These are phyloP conservation scores for Nebria salina DNA, from an alignment of 2,888 invertebrate species.

Conservation along the genomic window DNA sequence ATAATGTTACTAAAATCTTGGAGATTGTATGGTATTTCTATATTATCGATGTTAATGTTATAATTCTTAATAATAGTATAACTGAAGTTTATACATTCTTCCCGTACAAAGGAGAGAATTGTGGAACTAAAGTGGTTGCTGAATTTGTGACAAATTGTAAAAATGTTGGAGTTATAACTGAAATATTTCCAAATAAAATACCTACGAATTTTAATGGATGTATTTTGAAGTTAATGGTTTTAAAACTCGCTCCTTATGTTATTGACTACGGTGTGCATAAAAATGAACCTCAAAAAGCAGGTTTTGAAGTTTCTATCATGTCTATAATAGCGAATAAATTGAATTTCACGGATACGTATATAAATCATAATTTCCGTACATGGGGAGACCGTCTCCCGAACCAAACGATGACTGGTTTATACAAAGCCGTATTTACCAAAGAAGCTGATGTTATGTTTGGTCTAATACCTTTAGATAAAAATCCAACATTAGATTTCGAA, in stretches of 20 bases:
- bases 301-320: constrained; percentile 50
- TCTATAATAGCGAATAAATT: constrained; percentile 46
- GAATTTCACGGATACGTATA: constrained; percentile 49
- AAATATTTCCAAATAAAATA: constrained; percentile 35
- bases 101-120: constrained; percentile 7
- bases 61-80: background rate
- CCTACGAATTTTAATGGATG: constrained; percentile 47
- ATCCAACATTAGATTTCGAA: constrained; percentile 24
- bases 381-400: constrained; percentile 63
- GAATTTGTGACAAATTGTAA: constrained; percentile 10
- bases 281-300: constrained; percentile 46
- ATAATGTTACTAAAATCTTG: constrained; percentile 19
- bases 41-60: constrained; percentile 22
- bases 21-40: constrained; percentile 29
- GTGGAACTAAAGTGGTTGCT: background rate
- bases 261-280: constrained; percentile 40
- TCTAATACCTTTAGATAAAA: constrained; percentile 58
- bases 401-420: constrained; percentile 65
- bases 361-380: constrained; percentile 38
- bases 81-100: constrained; percentile 18
- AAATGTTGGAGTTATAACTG: background rate
- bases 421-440: constrained; percentile 60
- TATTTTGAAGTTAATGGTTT: constrained; percentile 46
- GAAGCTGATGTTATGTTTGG: constrained; percentile 66
- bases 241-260: constrained; percentile 49